Evolutionary conservation across 2,113 vertebrate species (phyloP).

Genomic region (Parus major): DNA sequence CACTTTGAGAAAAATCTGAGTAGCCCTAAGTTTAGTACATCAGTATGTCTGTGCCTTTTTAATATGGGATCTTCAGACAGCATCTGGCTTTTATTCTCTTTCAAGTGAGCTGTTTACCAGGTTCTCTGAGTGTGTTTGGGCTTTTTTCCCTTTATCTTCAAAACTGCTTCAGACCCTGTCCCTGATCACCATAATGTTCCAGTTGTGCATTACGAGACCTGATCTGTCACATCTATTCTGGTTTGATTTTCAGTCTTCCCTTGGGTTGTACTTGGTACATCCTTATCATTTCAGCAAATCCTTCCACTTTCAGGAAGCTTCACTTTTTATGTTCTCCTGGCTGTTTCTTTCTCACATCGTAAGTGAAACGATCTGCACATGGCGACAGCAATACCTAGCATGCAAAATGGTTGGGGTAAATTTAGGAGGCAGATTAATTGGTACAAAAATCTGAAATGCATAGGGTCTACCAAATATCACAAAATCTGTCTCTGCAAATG

Average conservation of each 20-base stretch:
- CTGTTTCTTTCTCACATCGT: not conserved
- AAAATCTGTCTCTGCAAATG: not conserved
- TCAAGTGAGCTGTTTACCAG: not conserved
- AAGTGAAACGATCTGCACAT: not conserved
- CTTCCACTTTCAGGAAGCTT: not conserved
- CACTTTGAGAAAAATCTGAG: not conserved
- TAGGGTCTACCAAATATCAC: not conserved
- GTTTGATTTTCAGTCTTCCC: not conserved
- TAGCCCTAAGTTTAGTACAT: not conserved
- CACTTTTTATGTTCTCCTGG: not conserved
- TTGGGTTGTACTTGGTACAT: not conserved
- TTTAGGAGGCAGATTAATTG: not conserved
- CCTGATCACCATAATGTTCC: not conserved
- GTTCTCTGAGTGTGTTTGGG: not conserved
- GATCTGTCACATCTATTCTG: not conserved
- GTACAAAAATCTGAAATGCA: not conserved
- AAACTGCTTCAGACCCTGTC: not conserved
- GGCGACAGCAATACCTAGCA: not conserved
- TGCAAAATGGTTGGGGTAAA: not conserved
- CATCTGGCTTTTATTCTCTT: not conserved
- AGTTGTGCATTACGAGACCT: not conserved
- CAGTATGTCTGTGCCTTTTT: not conserved
- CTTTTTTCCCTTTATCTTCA: not conserved
- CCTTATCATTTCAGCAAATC: not conserved
- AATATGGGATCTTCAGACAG: not conserved